These are phyloP conservation scores for Andrena bicolor DNA, from an alignment of 2,888 invertebrate genomes.

Conservation along the genomic window DNA sequence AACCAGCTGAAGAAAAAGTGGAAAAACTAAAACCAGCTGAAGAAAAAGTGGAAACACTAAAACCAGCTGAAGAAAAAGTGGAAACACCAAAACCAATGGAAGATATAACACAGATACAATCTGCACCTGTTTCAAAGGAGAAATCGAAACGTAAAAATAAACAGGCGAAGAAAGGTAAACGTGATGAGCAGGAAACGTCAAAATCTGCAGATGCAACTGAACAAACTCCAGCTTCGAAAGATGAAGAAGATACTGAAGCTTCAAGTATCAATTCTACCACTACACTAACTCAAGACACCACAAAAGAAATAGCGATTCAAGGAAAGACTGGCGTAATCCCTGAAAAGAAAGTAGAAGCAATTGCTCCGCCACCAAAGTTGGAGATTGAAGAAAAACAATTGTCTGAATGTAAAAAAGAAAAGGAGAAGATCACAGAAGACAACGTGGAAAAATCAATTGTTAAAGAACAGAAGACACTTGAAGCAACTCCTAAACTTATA, in stretches of 20 bases:
- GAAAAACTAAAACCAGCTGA: not conserved
- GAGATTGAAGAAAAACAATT: not conserved
- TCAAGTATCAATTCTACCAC: not conserved
- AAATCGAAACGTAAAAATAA: conserved; percentile 42
- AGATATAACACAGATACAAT: conserved; percentile 6
- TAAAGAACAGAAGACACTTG: not conserved
- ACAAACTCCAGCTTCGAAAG: not conserved
- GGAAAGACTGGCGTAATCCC: not conserved
- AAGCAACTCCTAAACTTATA: not conserved
- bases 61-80: conserved; percentile 5
- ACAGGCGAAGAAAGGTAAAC: conserved; percentile 31
- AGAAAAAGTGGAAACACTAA: not conserved
- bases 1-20: conserved; percentile 11
- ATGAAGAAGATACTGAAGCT: not conserved
- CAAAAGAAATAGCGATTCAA: not conserved
- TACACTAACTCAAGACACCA: not conserved
- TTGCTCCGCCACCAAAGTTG: not conserved
- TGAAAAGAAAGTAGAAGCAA: not conserved
- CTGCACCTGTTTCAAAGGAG: conserved; percentile 7
- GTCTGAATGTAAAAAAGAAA: conserved; percentile 8
- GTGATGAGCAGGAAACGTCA: not conserved
- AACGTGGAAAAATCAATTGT: not conserved
- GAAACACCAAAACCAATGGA: not conserved
- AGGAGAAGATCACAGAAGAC: not conserved
- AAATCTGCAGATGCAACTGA: not conserved